phyloP scores from a whole-genome alignment of 2,888 invertebrate genomes.

The Heliconius ethilla region DNA sequence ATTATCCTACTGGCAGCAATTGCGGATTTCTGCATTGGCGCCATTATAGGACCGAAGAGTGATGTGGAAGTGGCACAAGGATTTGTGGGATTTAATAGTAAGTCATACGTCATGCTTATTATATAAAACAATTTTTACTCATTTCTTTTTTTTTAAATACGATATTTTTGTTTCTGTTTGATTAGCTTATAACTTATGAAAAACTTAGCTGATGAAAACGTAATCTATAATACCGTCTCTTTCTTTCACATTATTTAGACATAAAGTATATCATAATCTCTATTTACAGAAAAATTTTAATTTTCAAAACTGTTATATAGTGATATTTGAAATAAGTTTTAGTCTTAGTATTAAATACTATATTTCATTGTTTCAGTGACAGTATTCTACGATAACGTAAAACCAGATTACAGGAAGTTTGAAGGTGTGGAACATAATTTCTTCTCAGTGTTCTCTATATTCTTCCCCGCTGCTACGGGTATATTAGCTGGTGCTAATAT shows the following conservation, averaged over 20 bases:
- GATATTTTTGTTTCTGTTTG: background rate
- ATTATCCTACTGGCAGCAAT: constrained; percentile 93
- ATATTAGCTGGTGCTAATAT: constrained; percentile 99
- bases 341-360: background rate
- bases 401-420: constrained; percentile 88
- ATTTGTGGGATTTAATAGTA: constrained; percentile 94
- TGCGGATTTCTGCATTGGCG: constrained; percentile 93
- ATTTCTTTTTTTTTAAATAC: too few species aligned
- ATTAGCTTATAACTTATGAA: background rate
- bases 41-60: constrained; percentile 90
- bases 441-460: constrained; percentile 97
- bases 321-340: background rate
- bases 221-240: too few species aligned
- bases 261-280: too few species aligned
- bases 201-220: too few species aligned
- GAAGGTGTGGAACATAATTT: constrained; percentile 92
- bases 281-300: background rate
- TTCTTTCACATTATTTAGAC: too few species aligned
- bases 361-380: constrained; percentile 78
- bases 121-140: background rate
- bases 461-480: constrained; percentile 99
- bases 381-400: constrained; percentile 87
- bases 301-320: background rate
- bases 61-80: constrained; percentile 88
- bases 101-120: constrained; percentile 54